Percentiles rank a stretch among this genome's conserved stretches.
These are phyloP conservation scores for Cantharis rustica DNA, from an alignment of 2,888 invertebrate species.

Conservation along the genomic window DNA sequence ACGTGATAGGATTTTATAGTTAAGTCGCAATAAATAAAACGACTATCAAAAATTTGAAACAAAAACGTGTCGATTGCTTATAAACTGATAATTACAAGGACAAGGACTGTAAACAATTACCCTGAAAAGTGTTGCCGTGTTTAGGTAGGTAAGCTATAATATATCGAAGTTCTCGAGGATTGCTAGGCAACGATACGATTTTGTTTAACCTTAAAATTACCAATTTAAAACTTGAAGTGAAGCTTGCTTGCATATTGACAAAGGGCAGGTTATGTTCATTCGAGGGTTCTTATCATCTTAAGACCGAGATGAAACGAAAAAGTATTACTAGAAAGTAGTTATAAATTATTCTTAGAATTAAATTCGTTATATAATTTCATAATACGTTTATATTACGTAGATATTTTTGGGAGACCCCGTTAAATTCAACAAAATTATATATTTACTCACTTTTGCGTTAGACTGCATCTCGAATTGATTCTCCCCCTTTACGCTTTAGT, in stretches of 20 bases:
- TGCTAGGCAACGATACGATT: too few relatives aligned
- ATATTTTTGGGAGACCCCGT: background rate
- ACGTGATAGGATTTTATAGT: background rate
- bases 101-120: background rate
- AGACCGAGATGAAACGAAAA: too few relatives aligned
- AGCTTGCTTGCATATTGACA: background rate
- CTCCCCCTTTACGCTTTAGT: background rate
- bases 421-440: background rate
- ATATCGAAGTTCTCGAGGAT: too few relatives aligned
- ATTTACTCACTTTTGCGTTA: background rate
- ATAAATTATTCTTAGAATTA: background rate
- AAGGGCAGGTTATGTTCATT: too few relatives aligned
- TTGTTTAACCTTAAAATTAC: background rate
- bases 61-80: background rate
- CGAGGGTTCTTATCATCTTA: too few relatives aligned
- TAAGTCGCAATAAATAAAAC: background rate
- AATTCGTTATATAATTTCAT: background rate
- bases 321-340: too few relatives aligned
- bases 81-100: background rate
- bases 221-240: background rate
- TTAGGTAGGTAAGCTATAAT: too few relatives aligned
- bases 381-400: background rate
- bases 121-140: background rate
- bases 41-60: background rate
- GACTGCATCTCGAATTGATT: background rate